Base-by-base conservation (phyloP, 2,113 vertebrate genomes). In the Megalops atlanticus region DNA sequence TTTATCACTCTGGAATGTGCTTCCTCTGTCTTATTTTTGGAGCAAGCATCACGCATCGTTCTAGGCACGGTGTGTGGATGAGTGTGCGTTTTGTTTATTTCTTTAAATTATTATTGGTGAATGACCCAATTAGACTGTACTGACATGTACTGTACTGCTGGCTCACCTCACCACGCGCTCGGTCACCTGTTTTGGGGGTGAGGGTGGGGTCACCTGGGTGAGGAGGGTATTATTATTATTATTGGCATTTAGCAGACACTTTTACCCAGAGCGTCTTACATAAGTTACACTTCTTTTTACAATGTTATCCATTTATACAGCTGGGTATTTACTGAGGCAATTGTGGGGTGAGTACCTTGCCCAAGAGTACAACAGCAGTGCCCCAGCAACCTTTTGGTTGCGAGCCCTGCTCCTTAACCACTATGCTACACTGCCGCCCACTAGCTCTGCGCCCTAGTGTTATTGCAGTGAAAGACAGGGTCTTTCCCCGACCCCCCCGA, bases 1-100 rank as follows among this genome's bases (percentile, higher is more conserved):
- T 64, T 91, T 87, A 93, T 93, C 93, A 92, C 93, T 90, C 36
- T 68, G 86, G 58, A 64, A 64, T 31, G 24, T 75, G 84, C 86
- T 64, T 64, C 58, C 58, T 64, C 27, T 31, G n/a, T 21, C 8
- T 31, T 64, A 64, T 64, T 31, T 31, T 31, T 64, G 58, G 58
- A 64, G 8, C n/a, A 24, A 27, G n/a, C 58, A 27, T 31, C 24
- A 64, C 24, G n/a, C 58, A 64, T n/a, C n/a, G n/a, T n/a, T n/a
- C 58, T 27, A 31, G 8, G 24, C 11, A 21, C 8, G n/a, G n/a
- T 64, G 1, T 64, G 31, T n/a, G 24, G n/a, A 64, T 64, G 58
- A 64, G n/a, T 64, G 3, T 64, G 24, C 24, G 11, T n/a, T n/a
- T n/a, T n/a, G 31, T 64, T 64, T 5, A 24, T 24, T 24, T 58